Percentiles rank a stretch among this genome's conserved stretches.
Evolutionary conservation across 2,888 invertebrate genomes (phyloP).

Genomic region (Eilema depressum): DNA sequence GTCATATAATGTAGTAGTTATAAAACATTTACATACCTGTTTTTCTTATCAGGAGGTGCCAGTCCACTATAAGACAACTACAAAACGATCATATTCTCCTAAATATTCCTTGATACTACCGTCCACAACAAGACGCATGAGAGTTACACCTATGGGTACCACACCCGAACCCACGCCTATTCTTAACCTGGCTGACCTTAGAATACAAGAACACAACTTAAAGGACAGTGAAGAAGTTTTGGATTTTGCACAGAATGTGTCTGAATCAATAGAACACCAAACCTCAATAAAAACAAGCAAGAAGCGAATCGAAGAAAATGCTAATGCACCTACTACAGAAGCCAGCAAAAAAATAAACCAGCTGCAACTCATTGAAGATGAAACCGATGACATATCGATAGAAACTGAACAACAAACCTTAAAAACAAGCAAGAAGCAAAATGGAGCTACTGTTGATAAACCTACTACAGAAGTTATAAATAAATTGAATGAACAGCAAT

Average conservation of each 20-base stretch:
- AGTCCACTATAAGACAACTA: neutral
- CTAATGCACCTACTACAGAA: neutral
- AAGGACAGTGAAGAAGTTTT: neutral
- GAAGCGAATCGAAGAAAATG: neutral
- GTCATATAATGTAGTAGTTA: too few species aligned
- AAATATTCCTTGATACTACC: neutral
- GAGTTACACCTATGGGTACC: slow-evolving; percentile 1
- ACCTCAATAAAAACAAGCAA: neutral
- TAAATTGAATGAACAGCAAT: neutral
- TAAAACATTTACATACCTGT: neutral
- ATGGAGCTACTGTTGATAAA: neutral
- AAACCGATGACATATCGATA: neutral
- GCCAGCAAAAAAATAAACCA: neutral
- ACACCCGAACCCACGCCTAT: neutral
- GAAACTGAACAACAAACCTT: neutral
- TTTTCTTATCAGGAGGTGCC: slow-evolving; percentile 15
- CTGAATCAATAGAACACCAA: neutral
- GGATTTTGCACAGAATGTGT: neutral
- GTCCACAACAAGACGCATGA: neutral
- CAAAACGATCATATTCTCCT: neutral
- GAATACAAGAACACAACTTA: neutral
- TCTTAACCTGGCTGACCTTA: neutral
- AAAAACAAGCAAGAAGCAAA: neutral
- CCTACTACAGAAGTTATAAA: neutral
- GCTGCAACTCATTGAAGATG: neutral